Evolutionary conservation across 1,140 invertebrate species (phyloP).

Genomic region (Atopsyche davidsoni): DNA sequence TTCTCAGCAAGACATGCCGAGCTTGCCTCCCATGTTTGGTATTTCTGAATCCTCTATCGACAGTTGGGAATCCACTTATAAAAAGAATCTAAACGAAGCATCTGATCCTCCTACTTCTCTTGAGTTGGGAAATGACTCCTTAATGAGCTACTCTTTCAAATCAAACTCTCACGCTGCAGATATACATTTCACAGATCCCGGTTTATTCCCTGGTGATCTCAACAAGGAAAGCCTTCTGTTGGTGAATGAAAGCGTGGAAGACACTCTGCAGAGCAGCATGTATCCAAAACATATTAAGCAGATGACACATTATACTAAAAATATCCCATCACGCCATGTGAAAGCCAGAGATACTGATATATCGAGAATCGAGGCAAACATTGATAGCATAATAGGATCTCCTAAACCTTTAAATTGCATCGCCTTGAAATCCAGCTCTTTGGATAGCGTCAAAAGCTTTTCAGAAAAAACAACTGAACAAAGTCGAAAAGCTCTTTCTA

Average conservation of each 20-base stretch:
- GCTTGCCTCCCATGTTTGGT: slow-evolving; percentile 46
- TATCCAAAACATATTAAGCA: slow-evolving; percentile 14
- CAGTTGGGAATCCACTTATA: slow-evolving; percentile 49
- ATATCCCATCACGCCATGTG: slow-evolving; percentile 10
- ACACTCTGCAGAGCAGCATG: slow-evolving; percentile 8
- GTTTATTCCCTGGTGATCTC: slow-evolving; percentile 16
- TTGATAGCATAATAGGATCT: slow-evolving; percentile 48
- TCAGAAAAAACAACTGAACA: slow-evolving; percentile 39
- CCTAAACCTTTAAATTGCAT: slow-evolving; percentile 45
- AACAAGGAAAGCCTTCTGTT: slow-evolving; percentile 16
- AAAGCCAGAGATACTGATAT: slow-evolving; percentile 28
- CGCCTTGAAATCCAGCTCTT: slow-evolving; percentile 49
- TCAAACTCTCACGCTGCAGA: slow-evolving; percentile 5
- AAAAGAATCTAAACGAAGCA: slow-evolving; percentile 37
- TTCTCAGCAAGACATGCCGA: slow-evolving; percentile 45
- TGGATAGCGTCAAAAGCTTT: slow-evolving; percentile 53
- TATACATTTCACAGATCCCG: slow-evolving; percentile 41
- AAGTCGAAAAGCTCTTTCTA: slow-evolving; percentile 45
- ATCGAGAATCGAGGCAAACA: slow-evolving; percentile 41
- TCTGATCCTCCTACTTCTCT: slow-evolving; percentile 22
- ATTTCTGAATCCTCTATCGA: slow-evolving; percentile 47
- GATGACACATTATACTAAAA: slow-evolving; percentile 23
- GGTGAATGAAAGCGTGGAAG: slow-evolving; percentile 9
- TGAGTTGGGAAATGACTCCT: slow-evolving; percentile 24
- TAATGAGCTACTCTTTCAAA: slow-evolving; percentile 26